phyloP scores from a whole-genome alignment of 2,888 invertebrate genomes.

The Baccha elongata region DNA sequence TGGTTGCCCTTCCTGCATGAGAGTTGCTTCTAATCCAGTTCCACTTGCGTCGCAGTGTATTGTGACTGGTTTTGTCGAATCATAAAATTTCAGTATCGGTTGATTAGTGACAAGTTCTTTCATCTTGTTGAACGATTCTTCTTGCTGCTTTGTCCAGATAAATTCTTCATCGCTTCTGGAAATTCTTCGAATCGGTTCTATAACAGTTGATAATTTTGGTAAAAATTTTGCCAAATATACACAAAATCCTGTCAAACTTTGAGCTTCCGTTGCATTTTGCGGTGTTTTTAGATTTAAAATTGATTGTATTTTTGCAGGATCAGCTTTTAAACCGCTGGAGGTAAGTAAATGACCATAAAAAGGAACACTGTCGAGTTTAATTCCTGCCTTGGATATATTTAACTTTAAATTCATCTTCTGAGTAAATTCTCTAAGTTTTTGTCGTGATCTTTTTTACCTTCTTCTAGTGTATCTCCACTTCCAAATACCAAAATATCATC shows the following conservation, averaged over 20 bases:
- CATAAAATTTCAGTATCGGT: slow-evolving; percentile 5
- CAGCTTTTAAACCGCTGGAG: slow-evolving; percentile 14
- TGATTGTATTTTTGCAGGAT: background rate
- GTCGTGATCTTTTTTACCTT: slow-evolving; percentile 17
- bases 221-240: slow-evolving; percentile 14
- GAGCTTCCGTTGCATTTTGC: slow-evolving; percentile 10
- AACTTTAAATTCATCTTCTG: background rate
- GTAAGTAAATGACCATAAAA: slow-evolving; percentile 24
- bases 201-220: slow-evolving; percentile 1
- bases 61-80: slow-evolving; percentile 2
- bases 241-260: slow-evolving; percentile 24
- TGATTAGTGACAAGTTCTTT: background rate
- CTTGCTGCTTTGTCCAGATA: background rate
- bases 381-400: background rate
- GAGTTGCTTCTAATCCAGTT: slow-evolving; percentile 19
- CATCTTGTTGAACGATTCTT: background rate
- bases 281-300: slow-evolving; percentile 15
- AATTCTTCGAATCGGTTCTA: slow-evolving; percentile 7
- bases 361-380: background rate
- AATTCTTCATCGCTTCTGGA: background rate
- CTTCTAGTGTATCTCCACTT: slow-evolving; percentile 3
- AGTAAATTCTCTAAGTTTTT: slow-evolving; percentile 8
- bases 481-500: slow-evolving; percentile 20
- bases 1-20: slow-evolving; percentile 27
- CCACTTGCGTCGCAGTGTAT: slow-evolving; percentile 6